A percentile compares a stretch with the other conserved stretches of the same genome.
Conservation (phyloP, 1,140 invertebrate genomes). For the Drosophila arizonae region DNA sequence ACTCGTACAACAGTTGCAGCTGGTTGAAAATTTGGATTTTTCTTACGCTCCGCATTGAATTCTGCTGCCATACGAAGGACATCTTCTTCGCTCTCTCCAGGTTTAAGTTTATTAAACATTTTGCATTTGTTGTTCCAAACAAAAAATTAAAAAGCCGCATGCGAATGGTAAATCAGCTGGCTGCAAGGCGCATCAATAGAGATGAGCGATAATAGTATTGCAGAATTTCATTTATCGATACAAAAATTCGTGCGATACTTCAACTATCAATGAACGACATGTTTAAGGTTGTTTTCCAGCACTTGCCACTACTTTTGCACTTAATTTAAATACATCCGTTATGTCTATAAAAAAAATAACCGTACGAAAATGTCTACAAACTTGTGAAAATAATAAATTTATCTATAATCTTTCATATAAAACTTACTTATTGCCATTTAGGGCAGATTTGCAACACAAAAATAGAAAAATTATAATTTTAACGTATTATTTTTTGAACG, state of each 20-base stretch:
- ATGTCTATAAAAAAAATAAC: too few relatives aligned
- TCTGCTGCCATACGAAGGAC: slow-evolving; percentile 88
- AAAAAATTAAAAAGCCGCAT: slow-evolving; percentile 23
- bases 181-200: neutral
- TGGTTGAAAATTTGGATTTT: slow-evolving; percentile 83
- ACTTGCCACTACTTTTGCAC: neutral
- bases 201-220: slow-evolving; percentile 4
- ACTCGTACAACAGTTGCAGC: slow-evolving; percentile 85
- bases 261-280: too few relatives aligned
- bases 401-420: slow-evolving; percentile 2
- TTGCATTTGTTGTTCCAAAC: slow-evolving; percentile 15
- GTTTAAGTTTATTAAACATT: slow-evolving; percentile 86
- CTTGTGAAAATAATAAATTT: slow-evolving; percentile 14
- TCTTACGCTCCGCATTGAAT: slow-evolving; percentile 84
- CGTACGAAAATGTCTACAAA: too few relatives aligned
- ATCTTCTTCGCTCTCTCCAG: slow-evolving; percentile 87
- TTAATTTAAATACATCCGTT: neutral
- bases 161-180: slow-evolving; percentile 12
- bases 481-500: slow-evolving; percentile 61
- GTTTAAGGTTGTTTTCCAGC: neutral
- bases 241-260: too few relatives aligned
- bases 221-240: neutral
- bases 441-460: neutral
- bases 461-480: neutral
- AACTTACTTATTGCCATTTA: slow-evolving; percentile 10